phyloP scores from a whole-genome alignment of 2,888 invertebrate genomes.

The Agonopterix heracliana region DNA sequence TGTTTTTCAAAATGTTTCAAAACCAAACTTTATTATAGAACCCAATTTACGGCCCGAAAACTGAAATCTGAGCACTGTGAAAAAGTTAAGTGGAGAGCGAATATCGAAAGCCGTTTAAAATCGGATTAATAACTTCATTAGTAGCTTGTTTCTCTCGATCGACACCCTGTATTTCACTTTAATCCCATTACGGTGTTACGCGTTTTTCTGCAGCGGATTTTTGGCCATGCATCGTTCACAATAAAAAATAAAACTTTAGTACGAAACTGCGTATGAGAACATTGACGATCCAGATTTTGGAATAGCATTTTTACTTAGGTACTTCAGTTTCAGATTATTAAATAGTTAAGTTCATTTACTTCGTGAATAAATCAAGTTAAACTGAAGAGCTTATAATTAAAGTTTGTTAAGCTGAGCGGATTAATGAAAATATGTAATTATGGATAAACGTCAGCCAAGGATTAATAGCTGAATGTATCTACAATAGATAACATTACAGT shows the following conservation, averaged over 20 bases:
- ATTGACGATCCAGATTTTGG: no score
- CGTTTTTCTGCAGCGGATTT: slow-evolving; percentile 49
- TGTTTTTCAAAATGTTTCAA: no score
- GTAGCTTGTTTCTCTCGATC: slow-evolving; percentile 71
- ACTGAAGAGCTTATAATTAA: no score
- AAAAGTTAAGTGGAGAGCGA: slow-evolving; percentile 13
- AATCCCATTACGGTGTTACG: slow-evolving; percentile 63
- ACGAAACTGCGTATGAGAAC: neutral
- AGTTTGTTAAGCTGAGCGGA: no score
- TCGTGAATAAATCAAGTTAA: no score
- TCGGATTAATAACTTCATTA: slow-evolving; percentile 77
- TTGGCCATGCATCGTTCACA: slow-evolving; percentile 17
- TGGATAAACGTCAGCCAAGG: neutral
- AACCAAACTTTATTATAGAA: neutral
- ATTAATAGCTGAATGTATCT: neutral
- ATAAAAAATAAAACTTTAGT: neutral
- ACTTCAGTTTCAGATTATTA: no score
- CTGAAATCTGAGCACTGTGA: slow-evolving; percentile 3
- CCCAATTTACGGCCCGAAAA: neutral
- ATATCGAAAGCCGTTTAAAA: slow-evolving; percentile 63
- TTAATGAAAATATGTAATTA: neutral
- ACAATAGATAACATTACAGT: neutral
- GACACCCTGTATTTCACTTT: slow-evolving; percentile 69
- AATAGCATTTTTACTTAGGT: no score
- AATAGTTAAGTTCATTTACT: no score